Evolutionary conservation across 2,888 invertebrate species (phyloP).

Genomic region (Tortricodes alternella): DNA sequence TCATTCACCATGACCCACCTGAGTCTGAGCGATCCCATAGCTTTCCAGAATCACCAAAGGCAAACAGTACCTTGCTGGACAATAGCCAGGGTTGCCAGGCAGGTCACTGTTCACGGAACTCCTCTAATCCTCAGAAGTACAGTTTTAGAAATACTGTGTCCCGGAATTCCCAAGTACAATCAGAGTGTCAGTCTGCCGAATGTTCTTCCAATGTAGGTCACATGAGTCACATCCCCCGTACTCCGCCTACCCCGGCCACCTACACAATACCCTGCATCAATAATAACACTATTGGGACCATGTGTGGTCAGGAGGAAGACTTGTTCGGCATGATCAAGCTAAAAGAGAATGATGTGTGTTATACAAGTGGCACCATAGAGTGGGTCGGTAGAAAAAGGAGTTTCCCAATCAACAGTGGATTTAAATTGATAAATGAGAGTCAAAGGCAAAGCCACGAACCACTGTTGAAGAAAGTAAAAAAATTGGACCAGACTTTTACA

Average conservation of each 20-base stretch:
- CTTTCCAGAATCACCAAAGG: slow-evolving; percentile 48
- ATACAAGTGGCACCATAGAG: slow-evolving; percentile 74
- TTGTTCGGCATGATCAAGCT: slow-evolving; percentile 74
- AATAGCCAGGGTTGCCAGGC: slow-evolving; percentile 27
- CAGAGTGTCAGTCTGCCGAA: slow-evolving; percentile 31
- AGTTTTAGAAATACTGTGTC: not conserved
- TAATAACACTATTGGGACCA: slow-evolving; percentile 37
- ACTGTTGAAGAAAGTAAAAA: slow-evolving; percentile 50
- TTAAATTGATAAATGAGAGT: slow-evolving; percentile 62
- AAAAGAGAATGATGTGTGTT: slow-evolving; percentile 72
- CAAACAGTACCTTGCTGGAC: slow-evolving; percentile 51
- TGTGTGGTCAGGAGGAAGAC: slow-evolving; percentile 43
- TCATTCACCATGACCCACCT: slow-evolving; percentile 60
- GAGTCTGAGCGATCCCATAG: slow-evolving; percentile 35
- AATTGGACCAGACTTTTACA: slow-evolving; percentile 46
- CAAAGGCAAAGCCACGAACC: slow-evolving; percentile 46
- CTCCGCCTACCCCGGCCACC: slow-evolving; percentile 62
- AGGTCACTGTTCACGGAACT: slow-evolving; percentile 14
- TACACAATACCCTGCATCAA: slow-evolving; percentile 58
- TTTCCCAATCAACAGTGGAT: slow-evolving; percentile 71
- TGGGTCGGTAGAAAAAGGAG: slow-evolving; percentile 75
- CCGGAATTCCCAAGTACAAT: slow-evolving; percentile 28
- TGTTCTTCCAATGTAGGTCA: slow-evolving; percentile 58
- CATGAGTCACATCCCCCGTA: slow-evolving; percentile 66
- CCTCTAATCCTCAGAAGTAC: not conserved